Base-by-base conservation (phyloP, 2,113 vertebrate genomes). In the Hyaena hyaena region DNA sequence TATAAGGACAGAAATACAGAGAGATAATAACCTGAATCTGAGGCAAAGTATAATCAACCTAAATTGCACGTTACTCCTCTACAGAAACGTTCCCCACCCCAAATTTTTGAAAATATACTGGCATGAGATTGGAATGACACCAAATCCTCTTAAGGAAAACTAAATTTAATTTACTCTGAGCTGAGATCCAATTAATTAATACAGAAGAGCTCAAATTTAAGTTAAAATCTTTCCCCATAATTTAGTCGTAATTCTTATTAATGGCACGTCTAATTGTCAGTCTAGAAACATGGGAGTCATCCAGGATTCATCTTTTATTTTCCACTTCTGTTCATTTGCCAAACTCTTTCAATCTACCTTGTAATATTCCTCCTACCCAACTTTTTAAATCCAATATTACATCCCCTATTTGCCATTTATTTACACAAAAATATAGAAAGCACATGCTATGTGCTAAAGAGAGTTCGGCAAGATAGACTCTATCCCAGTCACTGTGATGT, bases 81-180 rank as follows among this genome's bases (percentile, higher is more conserved):
- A 23, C 10, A 92, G 43, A 80, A 93, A 66, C 2, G 84, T 69
- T 90, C 35, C 17, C 69, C n/a, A 33, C 31, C 80, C 28, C 26
- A 91, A 43, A 3, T 76, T 88, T 82, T 68, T 10, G 19, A 74
- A 91, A 88, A 81, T 76, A 85, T 35, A 61, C 31, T 86, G 12
- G 26, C 10, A 85, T 68, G 10, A 82, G 39, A 77, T 4, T 45
- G 69, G 10, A 39, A 76, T 69, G 5, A 28, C 35, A 61, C 1
- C 2, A 66, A 89, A 90, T 81, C 17, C 66, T 80, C 84, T 33
- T 50, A 73, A 95, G 90, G 43, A 35, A 90, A 80, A 69, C 8
- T 79, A 87, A 85, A 93, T 58, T 45, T 43, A 79, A 92, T 69
- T 68, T 58, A 97, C 31, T 69, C 68, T 80, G 45, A 86, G 7